phyloP scores from a whole-genome alignment of 2,888 invertebrate species.

The Embidobia sp. region DNA sequence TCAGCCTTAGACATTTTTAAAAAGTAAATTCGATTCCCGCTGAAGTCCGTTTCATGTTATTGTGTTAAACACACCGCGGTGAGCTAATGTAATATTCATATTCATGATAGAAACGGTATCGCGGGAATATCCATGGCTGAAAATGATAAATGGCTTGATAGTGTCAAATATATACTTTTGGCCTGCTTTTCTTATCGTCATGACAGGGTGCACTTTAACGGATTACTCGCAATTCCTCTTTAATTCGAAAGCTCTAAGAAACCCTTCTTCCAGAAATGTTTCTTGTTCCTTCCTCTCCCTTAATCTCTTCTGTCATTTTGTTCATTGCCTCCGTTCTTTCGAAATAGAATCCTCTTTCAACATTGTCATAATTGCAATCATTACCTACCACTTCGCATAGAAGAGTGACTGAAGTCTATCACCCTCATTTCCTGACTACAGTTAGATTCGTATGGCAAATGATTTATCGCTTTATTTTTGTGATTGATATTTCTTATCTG shows the following conservation, averaged over 20 bases:
- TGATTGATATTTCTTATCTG: constrained; percentile 19
- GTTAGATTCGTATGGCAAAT: constrained; percentile 31
- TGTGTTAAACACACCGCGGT: constrained; percentile 19
- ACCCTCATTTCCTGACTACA: constrained; percentile 18
- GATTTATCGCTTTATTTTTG: constrained; percentile 23
- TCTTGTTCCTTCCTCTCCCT: constrained; percentile 3
- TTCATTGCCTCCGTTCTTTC: constrained; percentile 6
- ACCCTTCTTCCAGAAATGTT: constrained; percentile 8
- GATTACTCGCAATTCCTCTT: constrained; percentile 69
- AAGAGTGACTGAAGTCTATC: constrained; percentile 45
- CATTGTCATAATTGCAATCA: constrained; percentile 42
- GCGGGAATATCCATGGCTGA: constrained; percentile 6
- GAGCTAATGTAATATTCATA: constrained; percentile 42
- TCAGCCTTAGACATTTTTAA: neutral
- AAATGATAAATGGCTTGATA: constrained; percentile 46
- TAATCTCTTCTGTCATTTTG: constrained; percentile 29
- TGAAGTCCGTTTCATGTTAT: constrained; percentile 17
- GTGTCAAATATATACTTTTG: constrained; percentile 49
- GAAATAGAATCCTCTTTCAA: constrained; percentile 41
- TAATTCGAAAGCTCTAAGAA: constrained; percentile 40
- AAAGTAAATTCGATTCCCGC: constrained; percentile 10
- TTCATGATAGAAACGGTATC: constrained; percentile 35
- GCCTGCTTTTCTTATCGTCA: constrained; percentile 65
- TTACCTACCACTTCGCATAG: constrained; percentile 37
- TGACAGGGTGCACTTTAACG: constrained; percentile 71